Conservation (phyloP, 1,140 invertebrate species). For the Diuraphis noxia region DNA sequence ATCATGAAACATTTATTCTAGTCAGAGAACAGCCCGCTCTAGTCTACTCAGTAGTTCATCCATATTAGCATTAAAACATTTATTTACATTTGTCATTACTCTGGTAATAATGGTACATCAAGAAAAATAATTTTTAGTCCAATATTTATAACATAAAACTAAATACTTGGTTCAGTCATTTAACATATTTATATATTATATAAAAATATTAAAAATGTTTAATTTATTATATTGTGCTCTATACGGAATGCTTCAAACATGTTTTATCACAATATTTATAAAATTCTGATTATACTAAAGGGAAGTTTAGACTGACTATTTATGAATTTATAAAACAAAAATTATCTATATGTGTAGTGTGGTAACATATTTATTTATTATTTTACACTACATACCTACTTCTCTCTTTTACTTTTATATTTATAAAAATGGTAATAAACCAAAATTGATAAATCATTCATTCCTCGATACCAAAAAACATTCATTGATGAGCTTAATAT, state of each 20-base stretch:
- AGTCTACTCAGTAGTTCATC: slow-evolving; percentile 11
- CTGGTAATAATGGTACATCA: neutral
- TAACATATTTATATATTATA: neutral
- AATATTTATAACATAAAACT: neutral
- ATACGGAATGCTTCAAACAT: neutral
- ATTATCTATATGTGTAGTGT: neutral
- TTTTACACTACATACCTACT: neutral
- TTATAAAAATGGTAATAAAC: neutral
- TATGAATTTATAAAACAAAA: neutral
- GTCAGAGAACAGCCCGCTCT: slow-evolving; percentile 21
- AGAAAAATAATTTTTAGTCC: neutral
- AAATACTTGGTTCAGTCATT: neutral
- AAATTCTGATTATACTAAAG: neutral
- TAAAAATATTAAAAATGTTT: neutral
- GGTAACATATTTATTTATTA: neutral
- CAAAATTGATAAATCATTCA: neutral
- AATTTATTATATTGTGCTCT: neutral
- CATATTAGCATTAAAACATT: neutral
- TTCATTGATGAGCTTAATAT: slow-evolving; percentile 1
- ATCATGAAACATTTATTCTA: slow-evolving; percentile 30
- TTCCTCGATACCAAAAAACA: neutral
- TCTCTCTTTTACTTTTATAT: slow-evolving; percentile 8
- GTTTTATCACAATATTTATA: neutral
- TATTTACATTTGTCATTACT: neutral
- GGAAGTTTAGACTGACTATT: slow-evolving; percentile 22